These are phyloP conservation scores for Gallinago jamesoni DNA, from an alignment of 2,113 vertebrate genomes.

Conservation along the genomic window DNA sequence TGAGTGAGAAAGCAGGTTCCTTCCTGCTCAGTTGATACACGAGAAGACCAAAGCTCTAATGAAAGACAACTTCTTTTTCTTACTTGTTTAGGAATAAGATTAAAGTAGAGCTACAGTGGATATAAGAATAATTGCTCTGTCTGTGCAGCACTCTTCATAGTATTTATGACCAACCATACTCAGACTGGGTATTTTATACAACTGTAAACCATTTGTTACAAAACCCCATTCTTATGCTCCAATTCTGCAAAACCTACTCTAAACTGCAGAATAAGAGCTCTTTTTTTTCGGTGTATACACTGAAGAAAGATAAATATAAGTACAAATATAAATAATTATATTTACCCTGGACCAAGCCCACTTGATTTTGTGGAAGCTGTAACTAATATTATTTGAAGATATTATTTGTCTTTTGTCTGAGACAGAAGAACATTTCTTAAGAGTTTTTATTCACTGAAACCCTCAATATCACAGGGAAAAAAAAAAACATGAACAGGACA, in stretches of 20 bases:
- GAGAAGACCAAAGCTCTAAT: not conserved
- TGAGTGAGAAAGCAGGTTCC: not conserved
- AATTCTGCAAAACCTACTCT: not conserved
- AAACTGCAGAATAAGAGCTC: not conserved
- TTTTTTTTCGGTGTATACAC: not conserved
- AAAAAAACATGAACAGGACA: not conserved
- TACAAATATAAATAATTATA: not conserved
- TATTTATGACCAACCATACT: not conserved
- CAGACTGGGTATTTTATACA: not conserved
- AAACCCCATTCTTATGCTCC: not conserved
- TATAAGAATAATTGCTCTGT: not conserved
- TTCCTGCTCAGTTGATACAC: not conserved
- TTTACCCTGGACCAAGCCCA: not conserved
- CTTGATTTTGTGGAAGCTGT: not conserved
- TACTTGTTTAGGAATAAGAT: not conserved
- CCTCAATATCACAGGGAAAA: not conserved
- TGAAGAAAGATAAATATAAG: not conserved
- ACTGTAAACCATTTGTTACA: not conserved
- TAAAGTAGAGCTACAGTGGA: not conserved
- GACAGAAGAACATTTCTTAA: not conserved
- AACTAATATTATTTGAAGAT: not conserved
- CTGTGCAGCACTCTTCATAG: not conserved
- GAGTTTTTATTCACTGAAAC: not conserved
- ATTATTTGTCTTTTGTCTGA: not conserved
- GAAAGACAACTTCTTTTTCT: not conserved